phyloP scores from a whole-genome alignment of 2,113 vertebrate species.

The Psittacara wagleri region DNA sequence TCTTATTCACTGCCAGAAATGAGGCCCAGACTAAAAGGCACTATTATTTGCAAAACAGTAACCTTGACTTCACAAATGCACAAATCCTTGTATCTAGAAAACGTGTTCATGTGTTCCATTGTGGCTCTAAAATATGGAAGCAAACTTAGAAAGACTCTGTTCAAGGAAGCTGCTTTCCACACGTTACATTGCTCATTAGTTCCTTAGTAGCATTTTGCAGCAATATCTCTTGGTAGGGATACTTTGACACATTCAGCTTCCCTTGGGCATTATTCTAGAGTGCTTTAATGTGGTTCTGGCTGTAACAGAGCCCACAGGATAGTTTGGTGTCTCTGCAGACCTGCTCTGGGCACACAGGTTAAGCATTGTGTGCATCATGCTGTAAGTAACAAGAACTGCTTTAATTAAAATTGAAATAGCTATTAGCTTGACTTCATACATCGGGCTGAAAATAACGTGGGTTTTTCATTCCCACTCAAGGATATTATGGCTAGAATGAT shows the following conservation, averaged over 20 bases:
- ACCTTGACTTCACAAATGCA: not conserved
- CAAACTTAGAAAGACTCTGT: not conserved
- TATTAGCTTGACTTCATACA: not conserved
- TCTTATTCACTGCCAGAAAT: conserved; percentile 11
- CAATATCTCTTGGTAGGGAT: not conserved
- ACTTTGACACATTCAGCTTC: not conserved
- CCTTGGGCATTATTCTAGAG: not conserved
- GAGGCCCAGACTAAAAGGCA: not conserved
- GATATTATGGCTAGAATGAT: not conserved
- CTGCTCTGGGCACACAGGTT: not conserved
- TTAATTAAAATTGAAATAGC: not conserved
- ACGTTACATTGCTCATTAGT: not conserved
- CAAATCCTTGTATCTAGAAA: not conserved
- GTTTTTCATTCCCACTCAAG: not conserved
- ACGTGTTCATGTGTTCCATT: not conserved
- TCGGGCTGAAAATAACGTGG: not conserved
- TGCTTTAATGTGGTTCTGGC: not conserved
- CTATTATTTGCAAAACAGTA: not conserved
- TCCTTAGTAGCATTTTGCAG: not conserved
- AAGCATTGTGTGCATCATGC: not conserved
- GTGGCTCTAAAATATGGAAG: not conserved
- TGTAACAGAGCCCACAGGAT: not conserved
- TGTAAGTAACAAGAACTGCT: not conserved
- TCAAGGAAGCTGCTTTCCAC: not conserved
- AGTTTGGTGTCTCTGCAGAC: not conserved